Evolutionary conservation across 2,888 invertebrate genomes (phyloP).

Genomic region (Altica lythri): DNA sequence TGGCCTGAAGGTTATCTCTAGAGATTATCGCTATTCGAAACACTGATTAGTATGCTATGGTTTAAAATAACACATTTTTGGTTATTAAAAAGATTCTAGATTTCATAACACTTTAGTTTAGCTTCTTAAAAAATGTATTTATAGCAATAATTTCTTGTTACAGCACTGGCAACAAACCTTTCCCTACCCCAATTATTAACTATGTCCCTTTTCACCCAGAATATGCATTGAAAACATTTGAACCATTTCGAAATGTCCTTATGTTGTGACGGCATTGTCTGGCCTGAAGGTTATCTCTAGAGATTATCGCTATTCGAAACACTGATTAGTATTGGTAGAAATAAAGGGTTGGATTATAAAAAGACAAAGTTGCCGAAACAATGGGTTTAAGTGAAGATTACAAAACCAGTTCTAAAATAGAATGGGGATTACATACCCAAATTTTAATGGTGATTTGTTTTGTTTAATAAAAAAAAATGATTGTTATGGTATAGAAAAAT

Average conservation of each 20-base stretch:
- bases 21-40: conserved; percentile 32
- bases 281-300: conserved; percentile 25
- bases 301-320: conserved; percentile 32
- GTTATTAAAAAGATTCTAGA: too few relatives aligned
- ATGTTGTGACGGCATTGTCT: conserved; percentile 28
- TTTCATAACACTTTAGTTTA: too few relatives aligned
- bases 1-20: conserved; percentile 25
- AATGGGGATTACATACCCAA: too few relatives aligned
- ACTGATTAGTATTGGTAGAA: too few relatives aligned
- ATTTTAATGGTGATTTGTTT: too few relatives aligned
- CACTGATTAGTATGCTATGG: conserved; percentile 21
- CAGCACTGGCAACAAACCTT: not conserved
- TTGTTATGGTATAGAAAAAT: too few relatives aligned
- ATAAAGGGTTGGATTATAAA: too few relatives aligned
- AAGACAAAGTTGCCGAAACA: too few relatives aligned
- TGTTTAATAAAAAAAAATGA: too few relatives aligned
- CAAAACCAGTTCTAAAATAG: too few relatives aligned
- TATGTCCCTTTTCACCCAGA: conserved; percentile 25
- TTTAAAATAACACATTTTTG: too few relatives aligned
- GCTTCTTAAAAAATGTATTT: not conserved
- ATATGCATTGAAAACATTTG: conserved; percentile 30
- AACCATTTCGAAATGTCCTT: conserved; percentile 29
- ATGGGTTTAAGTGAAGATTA: too few relatives aligned
- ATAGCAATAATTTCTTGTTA: not conserved
- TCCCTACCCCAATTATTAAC: conserved; percentile 38